Percentiles rank a stretch among this genome's conserved stretches.
phyloP scores from a whole-genome alignment of 2,113 vertebrate species.

The Oncorhynchus clarkii region DNA sequence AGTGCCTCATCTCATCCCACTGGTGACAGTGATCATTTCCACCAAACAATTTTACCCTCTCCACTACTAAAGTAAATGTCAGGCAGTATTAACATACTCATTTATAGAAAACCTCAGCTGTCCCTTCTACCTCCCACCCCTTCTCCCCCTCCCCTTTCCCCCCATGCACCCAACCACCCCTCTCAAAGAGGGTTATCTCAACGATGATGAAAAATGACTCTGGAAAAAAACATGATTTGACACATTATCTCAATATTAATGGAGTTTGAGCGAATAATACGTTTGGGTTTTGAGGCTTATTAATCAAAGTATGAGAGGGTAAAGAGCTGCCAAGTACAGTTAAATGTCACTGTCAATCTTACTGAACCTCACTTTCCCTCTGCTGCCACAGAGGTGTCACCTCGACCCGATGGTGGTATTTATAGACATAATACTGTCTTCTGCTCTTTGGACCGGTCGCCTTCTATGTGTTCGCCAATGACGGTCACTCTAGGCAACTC shows the following conservation, averaged over 20 bases:
- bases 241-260: constrained; percentile 70
- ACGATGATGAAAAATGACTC: constrained; percentile 72
- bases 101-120: constrained; percentile 60
- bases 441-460: not conserved
- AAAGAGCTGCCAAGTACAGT: constrained; percentile 56
- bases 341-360: constrained; percentile 72
- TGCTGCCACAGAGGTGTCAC: constrained; percentile 47
- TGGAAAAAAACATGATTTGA: constrained; percentile 55
- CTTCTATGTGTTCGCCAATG: not conserved
- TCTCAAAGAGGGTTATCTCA: constrained; percentile 65
- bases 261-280: constrained; percentile 65
- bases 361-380: constrained; percentile 14
- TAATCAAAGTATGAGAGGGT: constrained; percentile 67
- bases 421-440: constrained; percentile 31
- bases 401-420: constrained; percentile 40
- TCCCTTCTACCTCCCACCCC: constrained; percentile 43
- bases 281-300: constrained; percentile 53
- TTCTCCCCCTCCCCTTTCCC: not conserved
- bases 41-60: constrained; percentile 37
- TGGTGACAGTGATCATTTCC: constrained; percentile 45
- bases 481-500: not conserved
- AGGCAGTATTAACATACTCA: constrained; percentile 72
- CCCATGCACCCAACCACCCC: constrained; percentile 37
- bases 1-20: constrained; percentile 30
- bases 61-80: constrained; percentile 63